Percentiles rank a stretch among this genome's conserved stretches.
phyloP scores from a whole-genome alignment of 2,113 vertebrate species.

The Ammospiza caudacuta region DNA sequence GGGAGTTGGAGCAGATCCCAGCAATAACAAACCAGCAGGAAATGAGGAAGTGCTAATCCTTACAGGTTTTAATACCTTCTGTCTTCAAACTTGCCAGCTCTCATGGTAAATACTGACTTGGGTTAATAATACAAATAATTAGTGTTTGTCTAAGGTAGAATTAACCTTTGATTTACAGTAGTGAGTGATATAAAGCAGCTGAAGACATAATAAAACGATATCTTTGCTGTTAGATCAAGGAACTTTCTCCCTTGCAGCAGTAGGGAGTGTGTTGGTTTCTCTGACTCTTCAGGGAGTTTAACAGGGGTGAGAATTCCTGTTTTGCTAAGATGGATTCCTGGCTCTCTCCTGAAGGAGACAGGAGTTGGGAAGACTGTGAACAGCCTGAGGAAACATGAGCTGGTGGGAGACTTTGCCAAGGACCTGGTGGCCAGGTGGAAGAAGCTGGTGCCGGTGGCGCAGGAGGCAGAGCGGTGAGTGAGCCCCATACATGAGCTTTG shows the following conservation, averaged over 20 bases:
- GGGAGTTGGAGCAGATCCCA: background rate
- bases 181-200: background rate
- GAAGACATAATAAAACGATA: background rate
- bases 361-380: constrained; percentile 96
- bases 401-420: constrained; percentile 87
- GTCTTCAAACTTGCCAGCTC: background rate
- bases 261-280: fast-evolving
- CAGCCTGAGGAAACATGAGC: constrained; percentile 91
- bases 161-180: background rate
- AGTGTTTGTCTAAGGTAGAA: background rate
- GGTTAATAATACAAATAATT: background rate
- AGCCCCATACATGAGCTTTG: background rate
- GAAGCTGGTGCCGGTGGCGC: constrained; percentile 89
- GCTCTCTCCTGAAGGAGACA: constrained; percentile 83
- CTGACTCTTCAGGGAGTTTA: background rate
- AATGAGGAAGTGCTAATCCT: background rate
- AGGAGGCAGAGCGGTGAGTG: constrained; percentile 84
- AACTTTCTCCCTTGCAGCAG: background rate
- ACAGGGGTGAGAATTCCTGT: background rate
- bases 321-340: background rate
- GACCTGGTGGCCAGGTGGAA: constrained; percentile 94
- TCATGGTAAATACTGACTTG: background rate
- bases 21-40: background rate
- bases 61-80: background rate
- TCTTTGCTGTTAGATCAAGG: background rate